Evolutionary conservation across 2,113 vertebrate genomes (phyloP), one percentile per base, ranked within the genome.

Genomic region (Erpornis zantholeuca): DNA sequence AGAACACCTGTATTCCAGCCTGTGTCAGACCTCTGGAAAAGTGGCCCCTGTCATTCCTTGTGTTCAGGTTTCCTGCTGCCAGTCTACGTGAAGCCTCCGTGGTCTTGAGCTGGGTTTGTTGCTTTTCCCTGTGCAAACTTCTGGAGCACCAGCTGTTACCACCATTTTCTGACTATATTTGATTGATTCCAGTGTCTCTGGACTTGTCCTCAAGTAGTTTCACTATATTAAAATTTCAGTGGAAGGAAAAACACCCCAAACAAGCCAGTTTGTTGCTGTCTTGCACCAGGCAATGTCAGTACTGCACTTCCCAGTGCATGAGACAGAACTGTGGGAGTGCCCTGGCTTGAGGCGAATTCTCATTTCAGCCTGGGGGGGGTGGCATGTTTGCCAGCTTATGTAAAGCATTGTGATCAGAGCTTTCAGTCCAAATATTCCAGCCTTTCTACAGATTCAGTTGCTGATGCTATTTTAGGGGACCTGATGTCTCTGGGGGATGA

Each of bases 381-480:
- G 63, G 66, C 2, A 3, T 79, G 61, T 70, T 92, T 15, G 11
- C 79, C 68, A 59, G 3, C 76, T 93, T 92, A 88, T 23, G 64
- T 93, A 86, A 93, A 92, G 68, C 19, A n/a, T 65, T 92, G 70
- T 88, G 94, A 85, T 85, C 45, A 19, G 64, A 60, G 82, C 85
- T 87, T 63, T 77, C 82, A 52, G 82, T 36, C 4, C 31, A 88
- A 91, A 91, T 90, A 88, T 77, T 73, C 71, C 44, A 71, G 83
- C 73, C 71, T 93, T 94, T 96, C 92, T 68, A 56, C 49, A 63
- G 88, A 68, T 90, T 90, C 78, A 80, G 91, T 92, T 95, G 61
- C 86, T 95, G 94, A 86, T 96, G 68, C 95, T 97, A 96, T 97
- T 97, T 97, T 96, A 86, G 64, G 92, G 82, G 86, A 92, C 90